Base-by-base conservation (phyloP, 2,797 vertebrate species). In the Hemibagrus guttatus region DNA sequence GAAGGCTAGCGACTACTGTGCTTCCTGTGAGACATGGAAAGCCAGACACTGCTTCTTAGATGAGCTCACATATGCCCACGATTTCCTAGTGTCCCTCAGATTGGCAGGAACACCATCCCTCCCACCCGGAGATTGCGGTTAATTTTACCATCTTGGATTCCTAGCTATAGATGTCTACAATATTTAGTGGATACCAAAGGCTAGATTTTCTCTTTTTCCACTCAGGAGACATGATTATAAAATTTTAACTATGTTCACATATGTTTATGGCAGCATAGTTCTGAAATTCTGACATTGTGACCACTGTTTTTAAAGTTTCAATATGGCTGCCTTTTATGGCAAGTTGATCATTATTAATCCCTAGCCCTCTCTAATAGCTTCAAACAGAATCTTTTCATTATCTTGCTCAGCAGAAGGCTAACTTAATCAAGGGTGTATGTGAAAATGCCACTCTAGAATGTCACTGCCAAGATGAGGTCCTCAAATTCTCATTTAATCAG, bases 381-480 rank as follows among this genome's bases (percentile, higher is more conserved):
- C 68, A 71, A 54, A 90, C 72, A 35, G 76, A 84, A 80, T 87
- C 86, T 84, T 84, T 89, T 90, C 86, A 82, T 88, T 84, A 79
- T 90, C 90, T 86, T 79, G 66, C 87, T 84, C 90, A 88, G 88
- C 86, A 79, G 89, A 89, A 83, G 82, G 63, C 81, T 84, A 78
- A 83, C 76, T 69, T 84, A 86, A 88, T 89, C 82, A 89, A n/a
- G 79, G 85, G 86, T 61, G 13, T 39, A 21, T 35, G 46, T 78
- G 23, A n/a, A 88, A 91, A 89, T 91, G 87, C 84, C 86, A 89
- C 76, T 42, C 81, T 61, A 78, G 86, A 91, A 89, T 86, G 88
- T 89, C 87, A 90, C 83, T 84, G 81, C 87, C 86, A 84, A 80
- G 76, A 88, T 80, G 88, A 75, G 69, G 81, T 46, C 63, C 39